A percentile compares a stretch with the other conserved stretches of the same genome.
Conservation (phyloP, 2,797 vertebrate genomes). For the Phalloptychus januarius region DNA sequence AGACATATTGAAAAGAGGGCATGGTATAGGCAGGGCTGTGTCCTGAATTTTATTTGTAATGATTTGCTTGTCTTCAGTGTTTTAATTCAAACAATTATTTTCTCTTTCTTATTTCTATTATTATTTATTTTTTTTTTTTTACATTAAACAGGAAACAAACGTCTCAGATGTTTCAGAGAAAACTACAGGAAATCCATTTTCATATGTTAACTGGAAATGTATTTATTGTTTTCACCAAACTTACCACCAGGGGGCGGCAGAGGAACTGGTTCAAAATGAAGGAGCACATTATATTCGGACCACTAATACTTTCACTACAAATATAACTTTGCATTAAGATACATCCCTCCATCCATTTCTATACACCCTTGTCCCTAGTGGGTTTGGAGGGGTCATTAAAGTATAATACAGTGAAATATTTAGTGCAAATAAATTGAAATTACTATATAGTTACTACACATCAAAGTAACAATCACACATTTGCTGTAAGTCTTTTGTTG, state of each 20-base stretch:
- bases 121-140: too few relatives aligned
- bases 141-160: too few relatives aligned
- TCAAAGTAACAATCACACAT: background rate
- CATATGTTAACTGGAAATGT: background rate
- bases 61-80: background rate
- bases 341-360: too few relatives aligned
- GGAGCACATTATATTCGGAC: background rate
- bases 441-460: background rate
- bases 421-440: background rate
- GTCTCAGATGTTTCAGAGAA: background rate
- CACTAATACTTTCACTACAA: background rate
- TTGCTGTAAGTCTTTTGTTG: background rate
- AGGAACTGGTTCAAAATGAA: background rate
- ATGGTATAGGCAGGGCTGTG: background rate
- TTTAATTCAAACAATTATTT: background rate
- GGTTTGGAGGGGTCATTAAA: too few relatives aligned
- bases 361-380: too few relatives aligned
- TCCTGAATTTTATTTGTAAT: background rate
- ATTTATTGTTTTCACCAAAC: constrained; percentile 2
- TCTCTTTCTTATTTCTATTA: background rate
- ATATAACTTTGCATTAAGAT: background rate
- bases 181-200: background rate
- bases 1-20: background rate
- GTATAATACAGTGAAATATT: background rate
- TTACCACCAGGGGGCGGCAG: constrained; percentile 35